Evolutionary conservation across 2,888 invertebrate species (phyloP), one percentile per base, ranked within the genome.

Genomic region (Rosalia funebris): DNA sequence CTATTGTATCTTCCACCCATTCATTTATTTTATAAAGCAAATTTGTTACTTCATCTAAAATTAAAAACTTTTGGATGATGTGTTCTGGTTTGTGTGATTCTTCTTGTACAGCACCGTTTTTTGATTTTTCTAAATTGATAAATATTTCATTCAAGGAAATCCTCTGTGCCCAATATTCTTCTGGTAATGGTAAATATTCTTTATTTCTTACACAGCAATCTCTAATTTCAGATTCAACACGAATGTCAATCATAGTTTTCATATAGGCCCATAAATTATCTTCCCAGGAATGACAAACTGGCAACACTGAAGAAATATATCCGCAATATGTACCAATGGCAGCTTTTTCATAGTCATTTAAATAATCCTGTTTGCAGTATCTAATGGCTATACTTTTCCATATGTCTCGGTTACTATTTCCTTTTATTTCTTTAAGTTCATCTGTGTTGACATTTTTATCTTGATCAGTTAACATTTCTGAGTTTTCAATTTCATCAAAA

Each of bases 181-280:
- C 86, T 0, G 90, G 89, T 82, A 90, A 83, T 0, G 82, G 73
- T 14, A 82, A 77, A 68, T 87, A 88, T 2, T 79, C 79, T 69
- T 83, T 85, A 17, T 84, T 77, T 68, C 86, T 85, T 3, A 50
- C 60, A 41, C 69, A 69, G 59, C 84, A 84, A 16, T 86, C 85
- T 31, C 91, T 82, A 19, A 93, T 83, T 80, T 92, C 91, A 56
- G 87, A 88, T 77, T 97, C 96, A 0, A 96, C 94, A 66, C 90
- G 85, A 10, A 91, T 87, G 77, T 96, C 96, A 60, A 96, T 90
- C 77, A 93, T 87, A 0, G 90, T 87, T 75, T 88, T 89, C 65
- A 94, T 83, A 78, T 94, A 90, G 0, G 94, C 92, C 97, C 97
- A 98, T 17, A 97, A 82, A 63, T 91, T 83, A 79, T 98, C 97